Evolutionary conservation across 2,113 vertebrate species (phyloP).

Genomic region (Carassius auratus): DNA sequence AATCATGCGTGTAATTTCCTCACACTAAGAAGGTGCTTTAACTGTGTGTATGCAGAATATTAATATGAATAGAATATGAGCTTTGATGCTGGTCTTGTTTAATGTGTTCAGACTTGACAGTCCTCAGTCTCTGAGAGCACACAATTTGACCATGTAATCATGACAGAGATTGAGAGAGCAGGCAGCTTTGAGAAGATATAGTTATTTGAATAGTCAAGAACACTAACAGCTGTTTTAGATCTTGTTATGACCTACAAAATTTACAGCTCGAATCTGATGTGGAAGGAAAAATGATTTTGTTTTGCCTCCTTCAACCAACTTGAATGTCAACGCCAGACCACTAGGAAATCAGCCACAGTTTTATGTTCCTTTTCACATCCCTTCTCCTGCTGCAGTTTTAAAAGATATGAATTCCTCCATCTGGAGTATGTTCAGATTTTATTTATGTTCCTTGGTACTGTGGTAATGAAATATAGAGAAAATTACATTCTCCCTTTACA

Average conservation of each 20-base stretch:
- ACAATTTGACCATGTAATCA: neutral
- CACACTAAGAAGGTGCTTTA: neutral
- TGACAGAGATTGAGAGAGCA: neutral
- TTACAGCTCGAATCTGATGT: neutral
- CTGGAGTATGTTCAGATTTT: neutral
- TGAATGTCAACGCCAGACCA: neutral
- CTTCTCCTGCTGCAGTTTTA: neutral
- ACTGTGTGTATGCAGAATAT: neutral
- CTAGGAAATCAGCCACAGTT: neutral
- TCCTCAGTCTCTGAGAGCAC: neutral
- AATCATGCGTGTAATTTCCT: conserved; percentile 5
- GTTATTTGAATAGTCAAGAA: neutral
- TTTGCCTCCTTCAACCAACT: neutral
- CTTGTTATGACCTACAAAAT: neutral
- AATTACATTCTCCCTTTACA: neutral
- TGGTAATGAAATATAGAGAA: neutral
- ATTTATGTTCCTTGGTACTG: neutral
- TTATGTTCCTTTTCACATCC: neutral
- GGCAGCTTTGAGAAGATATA: neutral
- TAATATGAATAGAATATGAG: neutral
- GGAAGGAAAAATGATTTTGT: neutral
- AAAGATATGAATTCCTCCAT: neutral
- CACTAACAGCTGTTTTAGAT: neutral
- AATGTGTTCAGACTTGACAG: neutral
- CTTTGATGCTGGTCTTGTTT: neutral